These are phyloP conservation scores for Acanthococcus lagerstroemiae DNA, from an alignment of 2,888 invertebrate species.

Conservation along the genomic window DNA sequence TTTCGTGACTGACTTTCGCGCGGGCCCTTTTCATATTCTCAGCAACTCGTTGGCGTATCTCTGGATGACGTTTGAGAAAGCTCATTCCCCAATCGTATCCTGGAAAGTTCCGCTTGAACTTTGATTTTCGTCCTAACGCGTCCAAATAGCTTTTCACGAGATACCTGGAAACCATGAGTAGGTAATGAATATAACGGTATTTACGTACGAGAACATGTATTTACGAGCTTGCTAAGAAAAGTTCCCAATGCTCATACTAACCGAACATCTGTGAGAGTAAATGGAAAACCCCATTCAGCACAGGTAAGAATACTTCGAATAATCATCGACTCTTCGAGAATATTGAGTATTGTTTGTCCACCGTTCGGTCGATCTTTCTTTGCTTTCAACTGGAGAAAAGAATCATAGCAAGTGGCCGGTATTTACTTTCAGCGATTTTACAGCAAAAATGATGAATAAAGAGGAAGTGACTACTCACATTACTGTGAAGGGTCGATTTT, in stretches of 20 bases:
- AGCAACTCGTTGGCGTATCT: not conserved
- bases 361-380: too few relatives aligned
- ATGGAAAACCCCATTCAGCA: not conserved
- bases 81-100: not conserved
- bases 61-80: not conserved
- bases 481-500: too few relatives aligned
- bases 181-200: too few relatives aligned
- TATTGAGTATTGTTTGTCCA: too few relatives aligned
- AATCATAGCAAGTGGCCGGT: too few relatives aligned
- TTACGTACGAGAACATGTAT: not conserved
- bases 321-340: not conserved
- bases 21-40: constrained; percentile 5
- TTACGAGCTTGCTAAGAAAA: not conserved
- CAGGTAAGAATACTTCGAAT: not conserved
- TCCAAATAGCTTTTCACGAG: not conserved
- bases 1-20: not conserved
- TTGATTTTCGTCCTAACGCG: not conserved
- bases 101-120: not conserved
- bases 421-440: too few relatives aligned
- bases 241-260: not conserved
- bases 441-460: too few relatives aligned
- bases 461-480: too few relatives aligned
- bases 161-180: too few relatives aligned
- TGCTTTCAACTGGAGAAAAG: too few relatives aligned
- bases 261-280: not conserved